These are phyloP conservation scores for Trichogramma evanescens DNA, from an alignment of 2,888 invertebrate genomes.

Conservation along the genomic window DNA sequence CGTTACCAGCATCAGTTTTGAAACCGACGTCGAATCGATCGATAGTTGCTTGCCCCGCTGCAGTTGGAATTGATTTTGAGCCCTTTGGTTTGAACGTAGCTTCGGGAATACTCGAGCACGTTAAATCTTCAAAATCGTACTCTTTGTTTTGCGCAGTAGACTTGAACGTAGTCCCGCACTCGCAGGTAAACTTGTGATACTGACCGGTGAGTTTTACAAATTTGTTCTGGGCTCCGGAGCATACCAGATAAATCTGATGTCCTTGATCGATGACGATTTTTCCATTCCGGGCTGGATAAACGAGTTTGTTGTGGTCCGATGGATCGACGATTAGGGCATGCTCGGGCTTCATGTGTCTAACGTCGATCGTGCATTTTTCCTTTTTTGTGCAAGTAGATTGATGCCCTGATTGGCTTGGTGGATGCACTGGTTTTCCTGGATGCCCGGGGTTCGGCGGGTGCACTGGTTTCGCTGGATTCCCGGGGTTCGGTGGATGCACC, in stretches of 20 bases:
- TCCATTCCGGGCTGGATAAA: neutral
- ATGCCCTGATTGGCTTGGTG: neutral
- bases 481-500: no score
- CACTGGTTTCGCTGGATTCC: no score
- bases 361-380: neutral
- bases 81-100: no score
- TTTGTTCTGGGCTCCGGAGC: neutral
- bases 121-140: no score
- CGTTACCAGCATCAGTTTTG: neutral
- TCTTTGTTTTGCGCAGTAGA: no score
- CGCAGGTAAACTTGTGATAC: neutral
- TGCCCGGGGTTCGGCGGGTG: no score
- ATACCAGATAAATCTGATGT: neutral
- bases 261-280: neutral
- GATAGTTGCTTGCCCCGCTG: no score
- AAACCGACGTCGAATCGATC: neutral
- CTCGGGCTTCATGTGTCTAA: neutral
- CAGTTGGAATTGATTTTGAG: no score
- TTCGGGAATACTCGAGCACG: no score
- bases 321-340: neutral
- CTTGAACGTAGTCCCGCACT: no score
- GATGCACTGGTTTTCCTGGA: no score
- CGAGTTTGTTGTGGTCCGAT: neutral
- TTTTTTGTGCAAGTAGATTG: neutral
- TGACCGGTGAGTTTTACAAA: neutral